phyloP scores from a whole-genome alignment of 2,797 vertebrate genomes.

The Macropodus opercularis region DNA sequence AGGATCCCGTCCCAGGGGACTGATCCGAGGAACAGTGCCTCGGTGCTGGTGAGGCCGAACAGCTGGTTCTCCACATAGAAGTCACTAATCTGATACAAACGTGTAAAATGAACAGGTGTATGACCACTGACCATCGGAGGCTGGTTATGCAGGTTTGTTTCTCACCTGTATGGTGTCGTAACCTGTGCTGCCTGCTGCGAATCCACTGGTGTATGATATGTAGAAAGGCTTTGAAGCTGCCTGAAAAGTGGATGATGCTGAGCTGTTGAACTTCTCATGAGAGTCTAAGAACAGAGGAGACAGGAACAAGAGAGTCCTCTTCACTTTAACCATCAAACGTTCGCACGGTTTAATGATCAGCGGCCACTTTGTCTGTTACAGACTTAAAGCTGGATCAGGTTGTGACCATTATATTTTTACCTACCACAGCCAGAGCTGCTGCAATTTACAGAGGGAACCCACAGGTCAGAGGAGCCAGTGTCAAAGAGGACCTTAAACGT shows the following conservation, averaged over 20 bases:
- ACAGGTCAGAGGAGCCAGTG: conserved; percentile 56
- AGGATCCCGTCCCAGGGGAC: conserved; percentile 53
- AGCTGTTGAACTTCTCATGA: conserved; percentile 69
- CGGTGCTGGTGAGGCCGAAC: conserved; percentile 40
- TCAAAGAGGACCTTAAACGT: conserved; percentile 59
- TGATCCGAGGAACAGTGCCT: conserved; percentile 10
- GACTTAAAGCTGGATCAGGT: background rate
- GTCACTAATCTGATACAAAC: conserved; percentile 48
- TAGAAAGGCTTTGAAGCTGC: conserved; percentile 20
- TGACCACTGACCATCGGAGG: background rate
- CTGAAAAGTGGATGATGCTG: conserved; percentile 42
- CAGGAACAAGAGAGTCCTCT: background rate
- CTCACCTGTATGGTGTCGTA: conserved; percentile 77
- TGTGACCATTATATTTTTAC: background rate
- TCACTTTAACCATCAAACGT: background rate
- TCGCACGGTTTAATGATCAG: background rate
- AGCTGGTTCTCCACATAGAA: conserved; percentile 44
- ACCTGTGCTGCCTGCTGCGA: conserved; percentile 62
- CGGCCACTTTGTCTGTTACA: background rate
- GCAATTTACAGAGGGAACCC: conserved; percentile 49
- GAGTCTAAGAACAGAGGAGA: background rate
- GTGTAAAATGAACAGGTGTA: background rate
- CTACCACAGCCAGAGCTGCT: conserved; percentile 34
- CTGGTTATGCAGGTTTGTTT: background rate
- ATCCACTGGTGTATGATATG: conserved; percentile 75